Conservation (phyloP, 1,140 invertebrate genomes). For the Agraylea sexmaculata region DNA sequence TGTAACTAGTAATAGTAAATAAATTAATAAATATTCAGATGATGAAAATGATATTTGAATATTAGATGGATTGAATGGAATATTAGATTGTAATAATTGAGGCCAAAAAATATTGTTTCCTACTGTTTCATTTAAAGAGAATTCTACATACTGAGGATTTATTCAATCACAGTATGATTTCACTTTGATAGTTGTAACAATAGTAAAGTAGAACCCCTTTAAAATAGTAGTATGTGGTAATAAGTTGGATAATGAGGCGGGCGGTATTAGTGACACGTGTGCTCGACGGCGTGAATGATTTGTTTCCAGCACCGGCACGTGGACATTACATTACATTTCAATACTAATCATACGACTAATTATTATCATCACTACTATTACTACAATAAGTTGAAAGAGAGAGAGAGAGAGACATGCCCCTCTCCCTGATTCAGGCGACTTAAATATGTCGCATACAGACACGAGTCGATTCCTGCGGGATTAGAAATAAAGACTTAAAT, state of each 20-base stretch:
- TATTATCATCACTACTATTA: conserved; percentile 8
- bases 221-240: too few relatives aligned
- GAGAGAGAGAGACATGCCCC: neutral
- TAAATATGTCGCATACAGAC: neutral
- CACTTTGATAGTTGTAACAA: conserved; percentile 14
- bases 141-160: neutral
- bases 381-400: too few relatives aligned
- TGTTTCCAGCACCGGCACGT: conserved; percentile 19
- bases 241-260: conserved; percentile 19
- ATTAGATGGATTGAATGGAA: too few relatives aligned
- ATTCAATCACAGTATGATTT: conserved; percentile 6
- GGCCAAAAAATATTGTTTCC: neutral
- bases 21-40: too few relatives aligned
- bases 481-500: neutral
- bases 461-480: neutral
- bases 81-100: neutral
- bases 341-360: conserved; percentile 19
- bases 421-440: neutral
- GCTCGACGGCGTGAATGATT: conserved; percentile 15
- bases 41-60: too few relatives aligned
- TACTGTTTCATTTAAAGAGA: neutral
- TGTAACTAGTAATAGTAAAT: too few relatives aligned
- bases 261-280: conserved; percentile 19
- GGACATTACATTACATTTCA: conserved; percentile 11
- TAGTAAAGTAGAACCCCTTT: too few relatives aligned